A percentile compares a stretch with the other conserved stretches of the same genome.
These are phyloP conservation scores for Oryzias curvinotus DNA, from an alignment of 2,113 vertebrate species.

Conservation along the genomic window DNA sequence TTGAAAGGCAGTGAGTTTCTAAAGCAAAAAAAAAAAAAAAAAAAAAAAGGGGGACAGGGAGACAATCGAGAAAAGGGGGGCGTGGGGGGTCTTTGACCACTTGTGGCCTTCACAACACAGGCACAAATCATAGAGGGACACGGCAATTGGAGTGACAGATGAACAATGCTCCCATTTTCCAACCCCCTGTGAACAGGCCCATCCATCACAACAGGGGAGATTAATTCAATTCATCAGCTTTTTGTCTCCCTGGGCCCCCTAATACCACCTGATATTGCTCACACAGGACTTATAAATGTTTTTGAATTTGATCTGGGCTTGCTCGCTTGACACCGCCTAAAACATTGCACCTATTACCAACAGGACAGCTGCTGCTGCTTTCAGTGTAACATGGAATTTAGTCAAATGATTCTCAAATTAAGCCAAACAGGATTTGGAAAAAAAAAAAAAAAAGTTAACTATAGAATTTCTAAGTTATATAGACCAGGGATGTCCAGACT, in stretches of 20 bases:
- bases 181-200: constrained; percentile 75
- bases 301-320: constrained; percentile 67
- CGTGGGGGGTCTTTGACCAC: constrained; percentile 69
- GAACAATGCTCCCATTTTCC: constrained; percentile 78
- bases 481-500: too few species aligned
- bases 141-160: constrained; percentile 80
- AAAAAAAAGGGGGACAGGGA: constrained; percentile 14
- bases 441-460: too few species aligned
- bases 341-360: constrained; percentile 70
- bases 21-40: constrained; percentile 13
- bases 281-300: constrained; percentile 74
- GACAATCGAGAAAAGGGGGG: constrained; percentile 44
- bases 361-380: constrained; percentile 51
- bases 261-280: constrained; percentile 79
- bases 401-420: too few species aligned
- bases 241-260: constrained; percentile 77
- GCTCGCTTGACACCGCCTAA: constrained; percentile 70
- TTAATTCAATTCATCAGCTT: constrained; percentile 82
- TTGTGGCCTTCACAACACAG: constrained; percentile 75
- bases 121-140: constrained; percentile 77
- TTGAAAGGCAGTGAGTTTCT: constrained; percentile 42
- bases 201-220: constrained; percentile 76
- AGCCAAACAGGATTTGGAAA: too few species aligned
- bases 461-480: too few species aligned
- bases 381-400: constrained; percentile 61